phyloP scores from a whole-genome alignment of 2,888 invertebrate genomes.

The Sycophila texana region DNA sequence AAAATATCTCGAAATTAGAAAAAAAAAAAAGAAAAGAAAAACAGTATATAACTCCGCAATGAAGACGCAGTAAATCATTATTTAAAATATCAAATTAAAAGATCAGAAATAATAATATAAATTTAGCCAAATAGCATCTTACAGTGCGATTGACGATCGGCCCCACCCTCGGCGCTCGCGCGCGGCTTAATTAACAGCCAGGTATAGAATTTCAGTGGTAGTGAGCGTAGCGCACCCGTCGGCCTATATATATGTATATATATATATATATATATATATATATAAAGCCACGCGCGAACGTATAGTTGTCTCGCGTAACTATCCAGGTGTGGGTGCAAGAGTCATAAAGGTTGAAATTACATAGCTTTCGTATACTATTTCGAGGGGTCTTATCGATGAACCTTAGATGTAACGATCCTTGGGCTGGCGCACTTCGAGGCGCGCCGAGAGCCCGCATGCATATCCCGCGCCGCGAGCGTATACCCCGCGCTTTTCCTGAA shows the following conservation, averaged over 20 bases:
- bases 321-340: constrained; percentile 39
- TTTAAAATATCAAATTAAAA: too few species aligned
- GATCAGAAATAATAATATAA: constrained; percentile 13
- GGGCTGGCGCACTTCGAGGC: constrained; percentile 19
- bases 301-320: not conserved
- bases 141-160: constrained; percentile 32
- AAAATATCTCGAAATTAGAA: too few species aligned
- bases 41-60: too few species aligned
- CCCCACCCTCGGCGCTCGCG: not conserved
- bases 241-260: constrained; percentile 1
- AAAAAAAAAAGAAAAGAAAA: too few species aligned
- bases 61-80: too few species aligned
- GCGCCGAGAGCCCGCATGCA: not conserved
- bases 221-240: constrained; percentile 22
- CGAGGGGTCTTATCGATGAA: constrained; percentile 60
- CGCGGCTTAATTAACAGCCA: constrained; percentile 56
- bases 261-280: too few species aligned
- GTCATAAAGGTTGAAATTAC: constrained; percentile 64
- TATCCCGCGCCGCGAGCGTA: too few species aligned
- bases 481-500: not conserved
- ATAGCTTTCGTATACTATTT: constrained; percentile 61
- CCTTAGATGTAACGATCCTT: constrained; percentile 60
- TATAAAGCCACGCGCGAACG: not conserved
- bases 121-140: constrained; percentile 3
- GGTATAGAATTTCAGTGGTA: constrained; percentile 65